Conservation (phyloP, 1,140 invertebrate species). For the Amphibalanus amphitrite region DNA sequence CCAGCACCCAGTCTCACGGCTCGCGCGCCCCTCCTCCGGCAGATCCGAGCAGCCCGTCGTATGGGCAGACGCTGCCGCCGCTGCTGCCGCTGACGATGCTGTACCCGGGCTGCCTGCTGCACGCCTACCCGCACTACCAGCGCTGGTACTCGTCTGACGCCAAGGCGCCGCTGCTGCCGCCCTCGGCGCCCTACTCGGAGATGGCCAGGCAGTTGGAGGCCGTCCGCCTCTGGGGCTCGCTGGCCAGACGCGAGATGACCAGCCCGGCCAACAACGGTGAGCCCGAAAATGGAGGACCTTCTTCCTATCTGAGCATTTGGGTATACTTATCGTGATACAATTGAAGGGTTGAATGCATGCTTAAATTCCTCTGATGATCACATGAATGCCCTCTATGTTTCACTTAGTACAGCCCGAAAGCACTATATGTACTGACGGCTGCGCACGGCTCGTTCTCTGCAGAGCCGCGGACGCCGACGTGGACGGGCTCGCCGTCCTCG, state of each 20-base stretch:
- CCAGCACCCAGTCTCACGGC: neutral
- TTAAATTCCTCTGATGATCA: too few relatives aligned
- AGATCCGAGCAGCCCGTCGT: neutral
- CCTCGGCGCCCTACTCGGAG: neutral
- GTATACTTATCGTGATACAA: too few relatives aligned
- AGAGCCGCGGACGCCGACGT: neutral
- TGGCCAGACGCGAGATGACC: neutral
- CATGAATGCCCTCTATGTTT: too few relatives aligned
- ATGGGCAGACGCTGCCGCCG: neutral
- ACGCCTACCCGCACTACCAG: neutral
- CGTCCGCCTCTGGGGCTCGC: neutral
- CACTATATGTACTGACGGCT: too few relatives aligned
- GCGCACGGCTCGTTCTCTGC: too few relatives aligned
- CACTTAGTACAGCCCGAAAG: too few relatives aligned
- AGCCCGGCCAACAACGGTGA: neutral
- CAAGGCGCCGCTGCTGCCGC: neutral
- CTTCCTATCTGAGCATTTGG: too few relatives aligned
- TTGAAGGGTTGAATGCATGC: too few relatives aligned
- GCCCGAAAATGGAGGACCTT: too few relatives aligned
- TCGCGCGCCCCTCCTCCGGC: neutral
- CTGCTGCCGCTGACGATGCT: neutral
- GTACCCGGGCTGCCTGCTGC: neutral
- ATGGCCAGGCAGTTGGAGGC: neutral
- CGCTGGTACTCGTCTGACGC: neutral
- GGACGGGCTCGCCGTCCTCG: conserved; percentile 8